Evolutionary conservation across 2,797 vertebrate species (phyloP), one percentile per base, ranked within the genome.

Genomic region (Epinephelus malabaricus): DNA sequence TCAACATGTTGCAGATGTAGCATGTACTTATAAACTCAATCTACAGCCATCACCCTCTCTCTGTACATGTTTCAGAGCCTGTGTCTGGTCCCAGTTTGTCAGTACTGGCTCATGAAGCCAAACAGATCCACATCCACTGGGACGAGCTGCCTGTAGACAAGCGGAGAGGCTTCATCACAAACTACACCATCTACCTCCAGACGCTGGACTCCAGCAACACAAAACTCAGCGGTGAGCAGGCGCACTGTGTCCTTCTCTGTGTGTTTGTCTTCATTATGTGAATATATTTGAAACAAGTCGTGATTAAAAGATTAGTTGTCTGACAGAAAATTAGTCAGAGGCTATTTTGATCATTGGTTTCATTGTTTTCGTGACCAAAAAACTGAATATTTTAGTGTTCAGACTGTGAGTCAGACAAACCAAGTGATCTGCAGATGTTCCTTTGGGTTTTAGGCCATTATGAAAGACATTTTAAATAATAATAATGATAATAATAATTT

Each of bases 81-180:
- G 23, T 5, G 11, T 74, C 81, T 34, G 90, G 91, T 71, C 95
- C 96, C 4, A 58, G 5, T 11, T 12, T 91, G 63, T 86, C 82
- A 12, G 64, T 92, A 25, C 59, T 90, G 60, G 65, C 12, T 17
- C 76, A 76, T 53, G 58, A 86, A 46, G 13, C 66, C 54, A 40
- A 27, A 8, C 55, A 30, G 51, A 82, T 95, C 67, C 49, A 38
- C 45, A 73, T 96, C 71, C 70, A 78, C 66, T 95, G 95, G 95
- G 86, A 92, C 0, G 90, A 95, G 81, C 74, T 94, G 9, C 75
- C 88, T 8, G 1, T 92, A 13, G 53, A 89, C 12, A 78, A 94
- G 67, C 94, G 70, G 73, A 92, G 86, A 76, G 96, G 96, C 56
- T 94, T 95, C 82, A 94, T 96, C 76, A 92, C 78, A 61, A 76